Evolutionary conservation across 2,113 vertebrate species (phyloP).

Genomic region (Tetrao urogallus): DNA sequence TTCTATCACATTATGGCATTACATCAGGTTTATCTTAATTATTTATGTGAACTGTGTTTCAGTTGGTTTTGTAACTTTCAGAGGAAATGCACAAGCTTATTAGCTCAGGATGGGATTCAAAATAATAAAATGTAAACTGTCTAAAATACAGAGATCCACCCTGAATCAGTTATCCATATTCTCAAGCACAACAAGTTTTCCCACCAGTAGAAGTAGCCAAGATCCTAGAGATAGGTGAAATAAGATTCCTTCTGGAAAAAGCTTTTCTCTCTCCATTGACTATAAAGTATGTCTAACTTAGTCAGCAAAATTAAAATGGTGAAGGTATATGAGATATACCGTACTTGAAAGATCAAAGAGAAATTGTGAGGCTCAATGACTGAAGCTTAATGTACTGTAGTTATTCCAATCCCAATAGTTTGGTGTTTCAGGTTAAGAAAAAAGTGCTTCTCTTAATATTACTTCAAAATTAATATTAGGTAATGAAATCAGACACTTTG

Average conservation of each 20-base stretch:
- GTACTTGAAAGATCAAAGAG: not conserved
- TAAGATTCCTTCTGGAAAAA: not conserved
- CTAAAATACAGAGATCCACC: not conserved
- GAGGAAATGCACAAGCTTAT: not conserved
- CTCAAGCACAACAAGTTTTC: not conserved
- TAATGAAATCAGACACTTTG: not conserved
- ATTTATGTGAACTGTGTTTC: not conserved
- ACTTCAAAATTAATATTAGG: not conserved
- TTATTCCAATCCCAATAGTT: not conserved
- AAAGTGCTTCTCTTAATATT: not conserved
- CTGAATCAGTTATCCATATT: not conserved
- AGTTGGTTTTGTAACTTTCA: not conserved
- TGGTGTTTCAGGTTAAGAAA: not conserved
- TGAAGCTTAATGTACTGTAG: not conserved
- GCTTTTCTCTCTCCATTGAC: not conserved
- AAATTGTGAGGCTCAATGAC: not conserved
- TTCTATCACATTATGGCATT: too few species aligned
- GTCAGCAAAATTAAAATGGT: not conserved
- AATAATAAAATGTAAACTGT: not conserved
- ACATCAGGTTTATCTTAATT: not conserved
- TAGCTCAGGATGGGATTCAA: not conserved
- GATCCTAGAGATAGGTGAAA: not conserved
- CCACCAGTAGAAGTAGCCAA: not conserved
- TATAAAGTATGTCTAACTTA: not conserved
- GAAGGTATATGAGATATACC: not conserved